Conservation (phyloP, 2,797 vertebrate genomes). For the Phataginus tetradactyla region DNA sequence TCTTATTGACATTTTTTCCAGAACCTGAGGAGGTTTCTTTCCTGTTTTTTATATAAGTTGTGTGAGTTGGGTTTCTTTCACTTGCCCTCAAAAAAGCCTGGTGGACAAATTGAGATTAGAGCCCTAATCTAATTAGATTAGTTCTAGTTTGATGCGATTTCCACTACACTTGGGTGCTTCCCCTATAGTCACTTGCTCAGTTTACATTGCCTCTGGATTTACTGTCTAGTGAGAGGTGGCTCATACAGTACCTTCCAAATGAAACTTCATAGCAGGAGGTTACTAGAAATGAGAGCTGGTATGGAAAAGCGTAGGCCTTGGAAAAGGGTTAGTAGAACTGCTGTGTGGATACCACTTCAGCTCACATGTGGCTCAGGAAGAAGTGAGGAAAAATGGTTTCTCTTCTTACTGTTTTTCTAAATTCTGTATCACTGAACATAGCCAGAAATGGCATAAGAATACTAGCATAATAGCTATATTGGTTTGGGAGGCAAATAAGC, state of each 20-base stretch:
- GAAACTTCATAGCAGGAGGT: background rate
- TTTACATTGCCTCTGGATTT: background rate
- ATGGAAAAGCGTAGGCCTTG: background rate
- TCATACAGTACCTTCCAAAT: background rate
- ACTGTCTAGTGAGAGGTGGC: background rate
- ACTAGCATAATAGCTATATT: background rate
- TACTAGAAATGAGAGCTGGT: background rate
- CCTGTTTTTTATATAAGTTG: background rate
- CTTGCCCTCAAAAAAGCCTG: background rate
- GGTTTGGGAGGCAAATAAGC: background rate
- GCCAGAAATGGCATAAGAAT: background rate
- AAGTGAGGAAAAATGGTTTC: background rate
- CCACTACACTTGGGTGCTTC: background rate
- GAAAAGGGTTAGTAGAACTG: background rate
- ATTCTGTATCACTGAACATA: background rate
- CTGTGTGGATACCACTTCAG: background rate
- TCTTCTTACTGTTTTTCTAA: background rate
- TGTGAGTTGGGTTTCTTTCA: background rate
- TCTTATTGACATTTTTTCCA: background rate
- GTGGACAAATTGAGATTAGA: background rate
- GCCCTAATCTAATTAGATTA: background rate
- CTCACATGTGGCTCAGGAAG: background rate
- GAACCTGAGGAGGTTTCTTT: constrained; percentile 15
- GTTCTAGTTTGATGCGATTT: background rate
- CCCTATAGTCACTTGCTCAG: background rate